Evolutionary conservation across 2,888 invertebrate species (phyloP).

Genomic region (Temnothorax unifasciatus): DNA sequence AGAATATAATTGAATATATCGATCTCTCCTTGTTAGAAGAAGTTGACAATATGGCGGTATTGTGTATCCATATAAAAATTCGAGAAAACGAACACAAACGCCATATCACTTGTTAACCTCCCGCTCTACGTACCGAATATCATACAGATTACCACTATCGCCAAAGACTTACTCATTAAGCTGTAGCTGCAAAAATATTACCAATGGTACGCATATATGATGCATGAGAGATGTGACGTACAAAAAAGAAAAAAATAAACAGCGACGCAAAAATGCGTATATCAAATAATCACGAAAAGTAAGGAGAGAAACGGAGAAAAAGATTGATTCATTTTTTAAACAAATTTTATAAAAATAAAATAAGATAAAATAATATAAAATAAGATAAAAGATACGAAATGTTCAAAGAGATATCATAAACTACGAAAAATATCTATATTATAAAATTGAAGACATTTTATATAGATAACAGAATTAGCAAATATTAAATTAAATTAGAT

Average conservation of each 20-base stretch:
- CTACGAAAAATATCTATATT: background rate
- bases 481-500: background rate
- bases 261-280: background rate
- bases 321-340: constrained; percentile 10
- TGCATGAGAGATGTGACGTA: constrained; percentile 32
- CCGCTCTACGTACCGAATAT: constrained; percentile 36
- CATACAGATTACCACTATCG: constrained; percentile 53
- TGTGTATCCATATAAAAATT: constrained; percentile 27
- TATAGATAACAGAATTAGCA: background rate
- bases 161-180: constrained; percentile 52
- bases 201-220: background rate
- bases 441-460: background rate
- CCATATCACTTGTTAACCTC: constrained; percentile 47
- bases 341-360: too few relatives aligned
- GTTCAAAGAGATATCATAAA: background rate
- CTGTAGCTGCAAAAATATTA: constrained; percentile 27
- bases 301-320: background rate
- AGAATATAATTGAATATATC: background rate
- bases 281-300: background rate
- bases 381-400: background rate
- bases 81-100: constrained; percentile 18
- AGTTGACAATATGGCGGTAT: background rate
- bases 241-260: constrained; percentile 23
- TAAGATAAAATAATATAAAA: too few relatives aligned
- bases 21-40: constrained; percentile 36